Evolutionary conservation across 2,113 vertebrate species (phyloP).

Genomic region (Mola mola): DNA sequence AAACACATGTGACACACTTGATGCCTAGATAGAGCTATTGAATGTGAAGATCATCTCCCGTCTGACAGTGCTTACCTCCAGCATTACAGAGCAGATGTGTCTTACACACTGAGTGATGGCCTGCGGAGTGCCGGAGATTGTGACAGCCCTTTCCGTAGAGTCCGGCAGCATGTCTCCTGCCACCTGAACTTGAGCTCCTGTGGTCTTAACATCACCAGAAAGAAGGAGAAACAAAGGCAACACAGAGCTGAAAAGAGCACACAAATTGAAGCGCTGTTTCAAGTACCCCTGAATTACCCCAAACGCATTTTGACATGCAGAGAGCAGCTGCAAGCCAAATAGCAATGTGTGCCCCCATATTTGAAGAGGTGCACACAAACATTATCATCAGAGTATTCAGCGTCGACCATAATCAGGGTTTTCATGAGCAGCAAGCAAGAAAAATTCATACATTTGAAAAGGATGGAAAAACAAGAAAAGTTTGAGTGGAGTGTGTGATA

Average conservation of each 20-base stretch:
- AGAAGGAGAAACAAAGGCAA: slow-evolving; percentile 46
- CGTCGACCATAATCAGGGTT: slow-evolving; percentile 41
- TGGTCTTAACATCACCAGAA: slow-evolving; percentile 82
- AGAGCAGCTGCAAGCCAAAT: slow-evolving; percentile 68
- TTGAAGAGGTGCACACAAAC: slow-evolving; percentile 60
- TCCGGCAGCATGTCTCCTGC: slow-evolving; percentile 94
- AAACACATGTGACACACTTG: slow-evolving; percentile 38
- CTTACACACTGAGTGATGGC: slow-evolving; percentile 94
- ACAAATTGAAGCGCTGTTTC: slow-evolving; percentile 55
- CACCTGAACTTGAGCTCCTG: slow-evolving; percentile 94
- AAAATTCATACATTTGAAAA: slow-evolving; percentile 10
- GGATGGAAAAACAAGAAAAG: slow-evolving; percentile 31
- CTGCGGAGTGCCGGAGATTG: slow-evolving; percentile 91
- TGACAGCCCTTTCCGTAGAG: slow-evolving; percentile 93
- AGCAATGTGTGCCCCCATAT: slow-evolving; percentile 58
- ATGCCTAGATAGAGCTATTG: slow-evolving; percentile 36
- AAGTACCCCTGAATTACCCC: slow-evolving; percentile 54
- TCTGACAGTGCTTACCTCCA: slow-evolving; percentile 84
- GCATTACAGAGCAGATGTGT: slow-evolving; percentile 93
- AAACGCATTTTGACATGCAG: slow-evolving; percentile 63
- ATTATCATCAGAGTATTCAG: slow-evolving; percentile 57
- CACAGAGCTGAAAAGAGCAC: slow-evolving; percentile 52
- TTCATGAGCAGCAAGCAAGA: slow-evolving; percentile 22
- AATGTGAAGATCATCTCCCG: slow-evolving; percentile 48
- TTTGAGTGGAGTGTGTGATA: slow-evolving; percentile 47